Evolutionary conservation across 2,113 vertebrate species (phyloP).

Genomic region (Proterorhinus semilunaris): DNA sequence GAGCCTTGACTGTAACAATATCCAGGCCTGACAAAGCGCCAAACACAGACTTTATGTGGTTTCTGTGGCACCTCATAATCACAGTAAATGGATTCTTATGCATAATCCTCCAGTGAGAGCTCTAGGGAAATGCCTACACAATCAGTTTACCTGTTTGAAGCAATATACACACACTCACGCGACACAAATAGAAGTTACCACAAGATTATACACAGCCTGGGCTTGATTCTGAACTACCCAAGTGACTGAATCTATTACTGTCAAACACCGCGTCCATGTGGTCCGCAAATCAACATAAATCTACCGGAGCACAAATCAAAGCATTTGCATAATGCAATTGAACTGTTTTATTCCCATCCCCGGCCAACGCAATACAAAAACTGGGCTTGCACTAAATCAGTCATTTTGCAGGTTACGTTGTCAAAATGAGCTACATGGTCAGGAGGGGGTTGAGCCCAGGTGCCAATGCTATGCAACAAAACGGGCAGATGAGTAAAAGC

Average conservation of each 20-base stretch:
- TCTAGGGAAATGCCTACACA: slow-evolving; percentile 59
- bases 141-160: slow-evolving; percentile 55
- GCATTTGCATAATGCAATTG: slow-evolving; percentile 10
- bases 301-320: slow-evolving; percentile 1
- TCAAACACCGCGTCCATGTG: neutral
- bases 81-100: slow-evolving; percentile 59
- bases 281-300: slow-evolving; percentile 3
- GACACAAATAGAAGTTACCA: slow-evolving; percentile 12
- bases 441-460: slow-evolving; percentile 2
- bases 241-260: slow-evolving; percentile 1
- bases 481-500: neutral
- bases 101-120: slow-evolving; percentile 49
- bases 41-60: slow-evolving; percentile 30
- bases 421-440: slow-evolving; percentile 19
- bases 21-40: slow-evolving; percentile 28
- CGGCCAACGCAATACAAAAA: neutral
- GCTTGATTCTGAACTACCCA: slow-evolving; percentile 7
- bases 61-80: slow-evolving; percentile 36
- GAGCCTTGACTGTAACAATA: slow-evolving; percentile 25
- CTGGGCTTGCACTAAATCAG: slow-evolving; percentile 13
- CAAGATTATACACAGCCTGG: slow-evolving; percentile 9
- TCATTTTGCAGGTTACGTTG: slow-evolving; percentile 13
- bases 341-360: neutral
- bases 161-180: slow-evolving; percentile 21
- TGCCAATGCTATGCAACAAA: slow-evolving; percentile 2